Evolutionary conservation across 2,113 vertebrate genomes (phyloP).

Genomic region (Dendrocopos noguchii): DNA sequence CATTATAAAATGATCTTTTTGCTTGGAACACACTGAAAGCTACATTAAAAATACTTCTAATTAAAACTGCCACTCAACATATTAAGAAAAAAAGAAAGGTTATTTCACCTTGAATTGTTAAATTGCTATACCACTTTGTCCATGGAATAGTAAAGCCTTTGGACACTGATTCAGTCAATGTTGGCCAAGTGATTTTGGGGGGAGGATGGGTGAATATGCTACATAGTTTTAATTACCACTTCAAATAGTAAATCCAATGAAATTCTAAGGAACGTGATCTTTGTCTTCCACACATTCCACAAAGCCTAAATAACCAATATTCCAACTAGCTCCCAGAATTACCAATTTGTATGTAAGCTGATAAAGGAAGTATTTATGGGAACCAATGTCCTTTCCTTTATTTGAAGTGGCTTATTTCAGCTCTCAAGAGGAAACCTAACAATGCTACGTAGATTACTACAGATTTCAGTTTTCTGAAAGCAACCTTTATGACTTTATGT

Average conservation of each 20-base stretch:
- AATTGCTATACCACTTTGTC: background rate
- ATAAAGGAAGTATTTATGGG: background rate
- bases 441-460: background rate
- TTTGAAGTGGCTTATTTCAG: background rate
- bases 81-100: background rate
- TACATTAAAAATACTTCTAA: background rate
- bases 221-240: background rate
- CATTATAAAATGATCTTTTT: background rate
- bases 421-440: background rate
- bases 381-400: background rate
- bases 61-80: background rate
- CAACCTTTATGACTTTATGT: background rate
- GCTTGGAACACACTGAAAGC: background rate
- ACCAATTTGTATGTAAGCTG: background rate
- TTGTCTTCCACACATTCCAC: background rate
- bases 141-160: background rate
- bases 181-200: background rate
- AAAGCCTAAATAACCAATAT: background rate
- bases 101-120: background rate
- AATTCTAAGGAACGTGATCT: background rate
- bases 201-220: background rate
- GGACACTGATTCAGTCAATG: background rate
- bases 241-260: background rate
- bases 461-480: background rate
- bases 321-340: background rate